Evolutionary conservation across 2,113 vertebrate genomes (phyloP), one percentile per base, ranked within the genome.

Genomic region (Merops nubicus): DNA sequence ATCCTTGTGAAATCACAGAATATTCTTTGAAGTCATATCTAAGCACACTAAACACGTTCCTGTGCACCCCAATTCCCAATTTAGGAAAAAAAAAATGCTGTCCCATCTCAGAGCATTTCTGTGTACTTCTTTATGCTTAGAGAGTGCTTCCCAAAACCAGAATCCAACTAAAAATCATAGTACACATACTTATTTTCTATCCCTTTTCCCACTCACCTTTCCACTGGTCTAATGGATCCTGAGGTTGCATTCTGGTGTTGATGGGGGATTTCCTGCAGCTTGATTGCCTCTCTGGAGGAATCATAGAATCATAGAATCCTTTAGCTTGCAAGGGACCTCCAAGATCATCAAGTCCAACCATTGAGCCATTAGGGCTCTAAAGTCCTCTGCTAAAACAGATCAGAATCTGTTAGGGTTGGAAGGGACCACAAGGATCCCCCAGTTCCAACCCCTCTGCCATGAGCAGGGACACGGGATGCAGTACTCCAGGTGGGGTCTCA

Each of bases 211-310:
- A 2, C 11, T 54, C 23, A 21, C 19, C 2, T 5, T 25, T 54
- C 28, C 0, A 0, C 28, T 75, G 23, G 21, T 75, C 18, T 42
- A 65, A 4, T n/a, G n/a, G 13, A 2, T 74, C 42, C 78, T 50
- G 53, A 54, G 19, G 18, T 31, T 42, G 13, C 7, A 6, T 65
- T 42, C 51, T 76, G 33, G 11, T 79, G n/a, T 60, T 76, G 38
- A 9, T 36, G 5, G 8, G 15, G 22, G 11, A 54, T 67, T 29
- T 86, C 43, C 53, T 68, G 11, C 29, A 47, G 8, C 33, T 73
- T 34, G 11, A 54, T 8, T 38, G 6, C 29, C 17, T 45, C 33
- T 51, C 38, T 15, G 5, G 51, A 82, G 25, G 8, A 70, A n/a
- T n/a, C n/a, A n/a, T n/a, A n/a, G n/a, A n/a, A n/a, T n/a, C n/a